Percentiles rank a stretch among this genome's conserved stretches.
These are phyloP conservation scores for Phalanger gymnotis DNA, from an alignment of 2,797 vertebrate species.

Conservation along the genomic window DNA sequence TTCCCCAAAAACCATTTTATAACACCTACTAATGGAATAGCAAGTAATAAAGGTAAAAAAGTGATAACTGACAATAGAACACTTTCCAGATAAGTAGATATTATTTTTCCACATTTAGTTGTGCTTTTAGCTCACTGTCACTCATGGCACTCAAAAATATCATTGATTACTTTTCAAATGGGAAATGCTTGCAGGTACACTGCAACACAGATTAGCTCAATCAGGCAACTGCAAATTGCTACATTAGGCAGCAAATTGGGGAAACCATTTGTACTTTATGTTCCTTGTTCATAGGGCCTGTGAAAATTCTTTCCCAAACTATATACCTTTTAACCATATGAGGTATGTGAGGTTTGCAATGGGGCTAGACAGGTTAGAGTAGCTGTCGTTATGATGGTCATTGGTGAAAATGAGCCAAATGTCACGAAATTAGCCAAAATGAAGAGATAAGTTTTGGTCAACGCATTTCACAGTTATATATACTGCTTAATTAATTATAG, in stretches of 20 bases:
- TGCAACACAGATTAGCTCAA: background rate
- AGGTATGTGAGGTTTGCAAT: background rate
- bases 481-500: background rate
- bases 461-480: background rate
- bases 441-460: background rate
- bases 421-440: background rate
- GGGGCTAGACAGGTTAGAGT: background rate
- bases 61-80: background rate
- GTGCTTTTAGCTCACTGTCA: background rate
- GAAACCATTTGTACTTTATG: background rate
- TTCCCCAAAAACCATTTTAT: background rate
- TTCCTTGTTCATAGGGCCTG: background rate
- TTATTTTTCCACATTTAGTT: background rate
- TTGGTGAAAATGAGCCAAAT: background rate
- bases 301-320: background rate
- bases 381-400: background rate
- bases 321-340: background rate
- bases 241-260: slow-evolving; percentile 6
- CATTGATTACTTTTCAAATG: background rate
- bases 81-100: background rate
- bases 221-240: background rate
- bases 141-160: background rate
- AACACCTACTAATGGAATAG: background rate
- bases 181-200: background rate
- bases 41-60: background rate